A percentile compares a stretch with the other conserved stretches of the same genome.
Conservation (phyloP, 2,113 vertebrate species). For the Odontesthes bonariensis region DNA sequence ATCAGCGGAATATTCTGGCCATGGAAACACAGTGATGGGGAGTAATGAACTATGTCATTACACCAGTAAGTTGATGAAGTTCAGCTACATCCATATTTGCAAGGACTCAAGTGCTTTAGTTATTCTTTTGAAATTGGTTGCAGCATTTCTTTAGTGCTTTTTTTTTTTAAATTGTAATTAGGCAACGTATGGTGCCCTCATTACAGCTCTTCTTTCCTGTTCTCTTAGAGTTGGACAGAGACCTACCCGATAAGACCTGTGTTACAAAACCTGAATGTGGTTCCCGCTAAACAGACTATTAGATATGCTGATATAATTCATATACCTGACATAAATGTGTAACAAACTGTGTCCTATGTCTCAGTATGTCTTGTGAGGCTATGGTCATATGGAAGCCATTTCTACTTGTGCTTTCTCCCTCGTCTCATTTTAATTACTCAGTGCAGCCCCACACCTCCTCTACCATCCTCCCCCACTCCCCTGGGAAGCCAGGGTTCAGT, state of each 20-base stretch:
- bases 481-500: slow-evolving; percentile 79
- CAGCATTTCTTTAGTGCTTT: too few species aligned
- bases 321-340: slow-evolving; percentile 16
- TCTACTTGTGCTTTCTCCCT: slow-evolving; percentile 77
- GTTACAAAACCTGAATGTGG: neutral
- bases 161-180: neutral
- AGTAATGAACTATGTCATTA: neutral
- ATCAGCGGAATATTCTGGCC: neutral
- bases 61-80: too few species aligned
- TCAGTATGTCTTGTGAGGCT: slow-evolving; percentile 61
- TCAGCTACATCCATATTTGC: too few species aligned
- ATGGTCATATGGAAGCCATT: slow-evolving; percentile 87
- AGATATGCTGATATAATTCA: neutral
- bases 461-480: slow-evolving; percentile 67
- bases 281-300: neutral
- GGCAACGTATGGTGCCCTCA: too few species aligned
- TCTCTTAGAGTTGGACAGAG: too few species aligned
- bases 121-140: too few species aligned
- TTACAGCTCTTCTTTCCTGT: too few species aligned
- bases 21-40: neutral
- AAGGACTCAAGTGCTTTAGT: too few species aligned
- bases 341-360: slow-evolving; percentile 49
- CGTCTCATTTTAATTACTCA: slow-evolving; percentile 84
- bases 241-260: too few species aligned
- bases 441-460: slow-evolving; percentile 41